Base-by-base conservation (phyloP, 2,888 invertebrate species). In the Trimorus sp. region DNA sequence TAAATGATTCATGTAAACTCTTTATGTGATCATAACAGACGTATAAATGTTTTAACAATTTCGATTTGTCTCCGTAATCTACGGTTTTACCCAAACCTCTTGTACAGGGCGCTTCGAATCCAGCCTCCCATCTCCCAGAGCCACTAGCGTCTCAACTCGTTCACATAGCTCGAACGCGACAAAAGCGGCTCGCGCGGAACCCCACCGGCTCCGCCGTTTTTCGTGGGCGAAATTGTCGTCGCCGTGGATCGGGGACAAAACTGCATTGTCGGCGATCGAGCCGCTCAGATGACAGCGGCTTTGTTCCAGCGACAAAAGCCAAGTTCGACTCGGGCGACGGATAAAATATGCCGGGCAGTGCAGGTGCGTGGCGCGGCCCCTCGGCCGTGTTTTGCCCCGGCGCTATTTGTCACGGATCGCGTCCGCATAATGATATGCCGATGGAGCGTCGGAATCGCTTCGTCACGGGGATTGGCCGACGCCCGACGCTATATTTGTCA, bases 341-440 rank as follows among this genome's bases (percentile, higher is more conserved):
- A 79, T 80, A 77, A 80, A 82, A 84, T 78, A 84, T 83, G 84
- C 78, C 69, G 42, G n/a, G 51, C 63, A 26, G 54, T 82, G 81
- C 81, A 83, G 79, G 71, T 78, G 71, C 71, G 74, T 40, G 40
- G 77, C 53, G 75, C 62, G 79, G 75, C 66, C 73, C 76, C 77
- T 12, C 49, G 45, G 45, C 56, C 69, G 59, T 81, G 79, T 82
- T 77, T 77, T 81, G 79, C 80, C 56, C 76, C 54, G 58, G 54
- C 69, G 86, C 87, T 87, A 85, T 89, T 83, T 85, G 89, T 88
- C 87, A 85, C 88, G 86, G 85, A 88, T 87, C 84, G 86, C 84
- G 73, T 84, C 87, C 89, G 87, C 88, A 87, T 89, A 89, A 89
- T 89, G 89, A 89, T 88, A 79, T 81, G 85, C 84, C 85, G 86